Conservation (phyloP, 2,888 invertebrate species). For the Lumbricus terrestris region DNA sequence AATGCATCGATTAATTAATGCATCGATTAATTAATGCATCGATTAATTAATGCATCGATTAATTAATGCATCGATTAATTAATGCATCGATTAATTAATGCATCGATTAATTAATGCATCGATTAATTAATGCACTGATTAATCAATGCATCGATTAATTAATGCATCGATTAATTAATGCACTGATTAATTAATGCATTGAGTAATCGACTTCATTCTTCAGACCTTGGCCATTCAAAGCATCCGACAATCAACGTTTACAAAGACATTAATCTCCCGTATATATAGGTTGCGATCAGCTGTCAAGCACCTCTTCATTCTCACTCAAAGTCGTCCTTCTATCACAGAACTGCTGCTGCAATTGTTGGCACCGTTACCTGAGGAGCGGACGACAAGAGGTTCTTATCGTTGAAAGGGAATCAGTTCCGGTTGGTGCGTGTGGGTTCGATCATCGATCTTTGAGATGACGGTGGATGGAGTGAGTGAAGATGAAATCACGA, state of each 20-base stretch:
- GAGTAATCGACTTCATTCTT: no score
- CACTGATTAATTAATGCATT: no score
- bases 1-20: background rate
- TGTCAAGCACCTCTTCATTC: background rate
- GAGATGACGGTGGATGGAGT: background rate
- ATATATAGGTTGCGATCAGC: background rate
- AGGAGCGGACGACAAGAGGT: background rate
- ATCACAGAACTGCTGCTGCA: background rate
- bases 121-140: background rate
- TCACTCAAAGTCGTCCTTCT: no score
- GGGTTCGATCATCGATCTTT: background rate
- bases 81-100: no score
- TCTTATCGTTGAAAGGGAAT: background rate
- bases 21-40: background rate
- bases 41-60: no score
- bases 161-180: no score
- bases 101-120: background rate
- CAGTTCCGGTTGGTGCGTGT: no score
- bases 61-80: background rate
- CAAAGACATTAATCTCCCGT: background rate
- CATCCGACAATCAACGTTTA: background rate
- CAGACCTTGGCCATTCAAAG: background rate
- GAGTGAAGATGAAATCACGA: no score
- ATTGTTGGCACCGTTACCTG: no score
- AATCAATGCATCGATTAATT: background rate